Conservation (phyloP, 2,797 vertebrate species). For the Fringilla coelebs region DNA sequence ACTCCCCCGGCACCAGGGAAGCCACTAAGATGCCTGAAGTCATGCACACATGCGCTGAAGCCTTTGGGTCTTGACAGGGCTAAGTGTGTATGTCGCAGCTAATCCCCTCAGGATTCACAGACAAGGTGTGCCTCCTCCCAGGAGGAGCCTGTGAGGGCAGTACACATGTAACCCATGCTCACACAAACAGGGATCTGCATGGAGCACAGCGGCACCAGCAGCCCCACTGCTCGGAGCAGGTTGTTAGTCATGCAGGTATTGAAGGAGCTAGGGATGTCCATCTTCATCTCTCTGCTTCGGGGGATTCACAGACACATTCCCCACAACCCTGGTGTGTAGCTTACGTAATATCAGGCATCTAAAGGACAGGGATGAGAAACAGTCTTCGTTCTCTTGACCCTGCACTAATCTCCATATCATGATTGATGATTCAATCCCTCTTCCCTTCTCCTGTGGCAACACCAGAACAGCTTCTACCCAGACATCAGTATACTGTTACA, state of each 20-base stretch:
- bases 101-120: background rate
- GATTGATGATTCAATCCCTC: background rate
- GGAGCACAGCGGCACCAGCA: background rate
- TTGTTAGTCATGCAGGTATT: background rate
- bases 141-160: background rate
- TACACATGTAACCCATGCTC: background rate
- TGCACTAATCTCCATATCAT: background rate
- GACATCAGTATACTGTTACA: background rate
- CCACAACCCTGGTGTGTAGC: accelerated
- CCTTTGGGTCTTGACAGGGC: constrained; percentile 14
- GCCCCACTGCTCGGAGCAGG: background rate
- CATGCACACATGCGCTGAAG: background rate
- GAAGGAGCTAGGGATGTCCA: accelerated
- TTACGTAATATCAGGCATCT: background rate
- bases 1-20: background rate
- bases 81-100: background rate
- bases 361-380: background rate
- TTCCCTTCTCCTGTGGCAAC: background rate
- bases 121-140: background rate
- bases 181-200: background rate
- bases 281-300: background rate
- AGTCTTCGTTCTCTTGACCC: background rate
- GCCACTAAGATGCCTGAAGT: background rate
- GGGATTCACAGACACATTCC: background rate
- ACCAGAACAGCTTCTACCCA: background rate